A percentile compares a stretch with the other conserved stretches of the same genome.
phyloP scores from a whole-genome alignment of 2,797 vertebrate genomes.

The Spatula versicolor region DNA sequence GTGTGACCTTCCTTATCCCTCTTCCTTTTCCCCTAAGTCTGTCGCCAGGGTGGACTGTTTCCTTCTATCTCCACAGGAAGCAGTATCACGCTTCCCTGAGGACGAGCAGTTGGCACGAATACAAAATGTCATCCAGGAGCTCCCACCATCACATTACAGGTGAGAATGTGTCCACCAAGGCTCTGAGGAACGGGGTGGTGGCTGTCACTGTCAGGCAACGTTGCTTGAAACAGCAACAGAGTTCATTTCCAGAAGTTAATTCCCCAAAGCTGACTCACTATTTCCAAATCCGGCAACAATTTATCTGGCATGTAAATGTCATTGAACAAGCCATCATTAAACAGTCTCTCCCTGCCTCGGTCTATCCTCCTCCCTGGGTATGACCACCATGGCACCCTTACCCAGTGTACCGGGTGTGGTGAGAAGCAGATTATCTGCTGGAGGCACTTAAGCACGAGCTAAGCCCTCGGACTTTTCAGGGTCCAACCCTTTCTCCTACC shows the following conservation, averaged over 20 bases:
- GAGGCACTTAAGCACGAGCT: background rate
- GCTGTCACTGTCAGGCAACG: background rate
- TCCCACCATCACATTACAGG: slow-evolving; percentile 93
- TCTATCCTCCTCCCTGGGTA: background rate
- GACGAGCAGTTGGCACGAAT: slow-evolving; percentile 88
- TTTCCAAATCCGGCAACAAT: background rate
- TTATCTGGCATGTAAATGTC: background rate
- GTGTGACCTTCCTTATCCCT: background rate
- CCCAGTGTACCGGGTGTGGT: background rate
- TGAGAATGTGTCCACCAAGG: slow-evolving; percentile 60
- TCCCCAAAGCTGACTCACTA: background rate
- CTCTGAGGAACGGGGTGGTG: background rate
- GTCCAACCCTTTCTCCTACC: background rate
- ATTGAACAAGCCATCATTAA: background rate
- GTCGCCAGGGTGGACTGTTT: background rate
- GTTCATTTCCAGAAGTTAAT: background rate
- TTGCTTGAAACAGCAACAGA: background rate
- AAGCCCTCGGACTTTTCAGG: background rate
- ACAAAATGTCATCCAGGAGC: slow-evolving; percentile 90
- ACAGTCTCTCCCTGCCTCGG: background rate
- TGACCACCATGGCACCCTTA: background rate
- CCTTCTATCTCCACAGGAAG: slow-evolving; percentile 80
- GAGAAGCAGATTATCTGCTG: background rate
- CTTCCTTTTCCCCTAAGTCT: background rate
- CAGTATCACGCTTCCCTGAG: slow-evolving; percentile 82